Evolutionary conservation across 1,140 invertebrate species (phyloP).

Genomic region (Lepidurus packardi): DNA sequence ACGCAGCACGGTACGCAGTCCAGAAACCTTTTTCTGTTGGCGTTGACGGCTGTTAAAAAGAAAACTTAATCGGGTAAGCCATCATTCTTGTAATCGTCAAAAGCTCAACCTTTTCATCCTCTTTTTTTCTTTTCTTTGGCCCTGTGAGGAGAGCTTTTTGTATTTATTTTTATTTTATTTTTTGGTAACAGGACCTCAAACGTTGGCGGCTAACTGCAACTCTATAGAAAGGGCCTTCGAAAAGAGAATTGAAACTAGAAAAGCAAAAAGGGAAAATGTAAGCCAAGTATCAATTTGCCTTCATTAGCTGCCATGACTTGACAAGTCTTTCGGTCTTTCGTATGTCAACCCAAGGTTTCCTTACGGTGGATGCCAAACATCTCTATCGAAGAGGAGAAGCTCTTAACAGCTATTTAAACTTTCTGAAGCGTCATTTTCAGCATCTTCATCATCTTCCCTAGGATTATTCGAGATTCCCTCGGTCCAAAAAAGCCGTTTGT

Average conservation of each 20-base stretch:
- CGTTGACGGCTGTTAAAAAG: neutral
- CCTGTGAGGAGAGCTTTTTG: neutral
- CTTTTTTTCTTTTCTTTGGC: neutral
- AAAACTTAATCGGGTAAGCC: slow-evolving; percentile 5
- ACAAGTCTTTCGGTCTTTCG: neutral
- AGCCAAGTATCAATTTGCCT: slow-evolving; percentile 35
- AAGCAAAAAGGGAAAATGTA: neutral
- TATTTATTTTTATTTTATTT: too few relatives aligned
- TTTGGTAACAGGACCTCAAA: too few relatives aligned
- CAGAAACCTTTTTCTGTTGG: neutral
- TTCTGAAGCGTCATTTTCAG: too few relatives aligned
- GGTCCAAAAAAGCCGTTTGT: too few relatives aligned
- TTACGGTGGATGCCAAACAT: neutral
- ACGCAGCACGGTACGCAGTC: slow-evolving; percentile 4
- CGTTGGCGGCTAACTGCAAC: neutral
- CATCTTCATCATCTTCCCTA: too few relatives aligned
- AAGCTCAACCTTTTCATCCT: neutral
- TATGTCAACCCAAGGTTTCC: neutral
- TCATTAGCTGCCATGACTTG: slow-evolving; percentile 34
- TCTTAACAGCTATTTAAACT: too few relatives aligned
- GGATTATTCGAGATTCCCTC: too few relatives aligned
- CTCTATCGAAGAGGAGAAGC: slow-evolving; percentile 25
- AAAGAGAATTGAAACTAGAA: neutral
- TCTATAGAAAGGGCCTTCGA: neutral
- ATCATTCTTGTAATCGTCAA: slow-evolving; percentile 19